Percentiles rank a stretch among this genome's conserved stretches.
Conservation (phyloP, 2,888 invertebrate genomes). For the Plagodis dolabraria region DNA sequence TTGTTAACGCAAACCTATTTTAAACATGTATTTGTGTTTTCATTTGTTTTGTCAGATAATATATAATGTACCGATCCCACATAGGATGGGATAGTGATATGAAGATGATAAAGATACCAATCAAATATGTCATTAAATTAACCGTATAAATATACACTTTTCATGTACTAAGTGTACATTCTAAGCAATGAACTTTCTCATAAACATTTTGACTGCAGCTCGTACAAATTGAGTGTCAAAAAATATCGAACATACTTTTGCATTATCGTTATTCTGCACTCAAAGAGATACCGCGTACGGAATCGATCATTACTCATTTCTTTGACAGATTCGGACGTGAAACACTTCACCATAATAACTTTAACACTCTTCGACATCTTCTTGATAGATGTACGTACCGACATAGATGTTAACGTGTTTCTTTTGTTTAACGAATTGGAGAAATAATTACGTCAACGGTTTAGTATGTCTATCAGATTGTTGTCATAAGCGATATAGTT, state of each 20-base stretch:
- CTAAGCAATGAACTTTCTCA: neutral
- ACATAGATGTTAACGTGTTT: slow-evolving; percentile 61
- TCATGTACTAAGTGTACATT: too few species aligned
- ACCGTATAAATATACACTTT: too few species aligned
- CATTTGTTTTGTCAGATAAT: too few species aligned
- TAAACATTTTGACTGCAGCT: slow-evolving; percentile 6
- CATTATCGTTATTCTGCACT: slow-evolving; percentile 24
- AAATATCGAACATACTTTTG: slow-evolving; percentile 11
- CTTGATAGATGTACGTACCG: slow-evolving; percentile 63
- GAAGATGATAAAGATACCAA: too few species aligned
- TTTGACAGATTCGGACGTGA: slow-evolving; percentile 75
- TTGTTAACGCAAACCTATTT: too few species aligned
- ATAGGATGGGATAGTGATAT: too few species aligned
- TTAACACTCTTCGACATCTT: slow-evolving; percentile 64
- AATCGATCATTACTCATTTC: slow-evolving; percentile 75
- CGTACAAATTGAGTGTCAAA: slow-evolving; percentile 6
- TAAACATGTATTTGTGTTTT: too few species aligned
- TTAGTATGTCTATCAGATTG: too few species aligned
- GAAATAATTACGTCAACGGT: slow-evolving; percentile 22
- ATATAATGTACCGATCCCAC: too few species aligned
- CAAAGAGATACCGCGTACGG: slow-evolving; percentile 58
- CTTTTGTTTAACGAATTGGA: slow-evolving; percentile 37
- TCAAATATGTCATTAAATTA: too few species aligned
- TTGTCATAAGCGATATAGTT: too few species aligned
- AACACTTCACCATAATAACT: slow-evolving; percentile 71